Conservation (phyloP, 2,797 vertebrate species). For the Hippoglossus hippoglossus region DNA sequence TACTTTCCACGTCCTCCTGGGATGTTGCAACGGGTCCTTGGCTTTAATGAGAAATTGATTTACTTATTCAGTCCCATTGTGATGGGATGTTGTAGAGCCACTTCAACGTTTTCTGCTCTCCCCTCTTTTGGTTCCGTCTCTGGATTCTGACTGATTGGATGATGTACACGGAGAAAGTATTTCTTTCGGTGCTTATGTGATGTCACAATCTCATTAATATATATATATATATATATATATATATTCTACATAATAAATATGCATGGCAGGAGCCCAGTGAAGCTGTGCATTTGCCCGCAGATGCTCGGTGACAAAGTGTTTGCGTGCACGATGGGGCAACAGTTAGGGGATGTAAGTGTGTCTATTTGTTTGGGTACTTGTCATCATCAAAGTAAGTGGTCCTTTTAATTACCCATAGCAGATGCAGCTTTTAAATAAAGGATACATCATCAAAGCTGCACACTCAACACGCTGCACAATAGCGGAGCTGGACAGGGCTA, state of each 20-base stretch:
- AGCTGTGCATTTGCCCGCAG: slow-evolving; percentile 28
- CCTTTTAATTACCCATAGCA: slow-evolving; percentile 86
- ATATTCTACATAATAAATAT: not conserved
- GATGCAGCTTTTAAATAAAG: slow-evolving; percentile 87
- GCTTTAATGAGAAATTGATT: slow-evolving; percentile 42
- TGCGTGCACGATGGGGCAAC: slow-evolving; percentile 33
- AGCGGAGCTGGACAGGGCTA: slow-evolving; percentile 32
- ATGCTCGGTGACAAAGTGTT: slow-evolving; percentile 21
- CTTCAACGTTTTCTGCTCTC: slow-evolving; percentile 21
- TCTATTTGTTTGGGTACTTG: slow-evolving; percentile 67
- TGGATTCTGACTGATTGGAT: slow-evolving; percentile 22
- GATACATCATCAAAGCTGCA: slow-evolving; percentile 78
- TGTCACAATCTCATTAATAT: slow-evolving; percentile 26
- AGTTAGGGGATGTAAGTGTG: slow-evolving; percentile 53
- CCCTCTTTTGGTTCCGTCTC: not conserved
- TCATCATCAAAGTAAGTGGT: slow-evolving; percentile 85
- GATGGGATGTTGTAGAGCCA: slow-evolving; percentile 13
- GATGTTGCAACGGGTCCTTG: not conserved
- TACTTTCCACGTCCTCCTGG: slow-evolving; percentile 4
- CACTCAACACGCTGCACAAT: slow-evolving; percentile 70
- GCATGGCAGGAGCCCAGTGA: slow-evolving; percentile 7
- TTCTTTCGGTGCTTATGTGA: slow-evolving; percentile 14
- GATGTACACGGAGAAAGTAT: slow-evolving; percentile 30
- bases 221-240: not conserved
- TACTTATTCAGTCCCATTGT: slow-evolving; percentile 38